These are phyloP conservation scores for Eupithecia tripunctaria DNA, from an alignment of 2,888 invertebrate genomes.

Conservation along the genomic window DNA sequence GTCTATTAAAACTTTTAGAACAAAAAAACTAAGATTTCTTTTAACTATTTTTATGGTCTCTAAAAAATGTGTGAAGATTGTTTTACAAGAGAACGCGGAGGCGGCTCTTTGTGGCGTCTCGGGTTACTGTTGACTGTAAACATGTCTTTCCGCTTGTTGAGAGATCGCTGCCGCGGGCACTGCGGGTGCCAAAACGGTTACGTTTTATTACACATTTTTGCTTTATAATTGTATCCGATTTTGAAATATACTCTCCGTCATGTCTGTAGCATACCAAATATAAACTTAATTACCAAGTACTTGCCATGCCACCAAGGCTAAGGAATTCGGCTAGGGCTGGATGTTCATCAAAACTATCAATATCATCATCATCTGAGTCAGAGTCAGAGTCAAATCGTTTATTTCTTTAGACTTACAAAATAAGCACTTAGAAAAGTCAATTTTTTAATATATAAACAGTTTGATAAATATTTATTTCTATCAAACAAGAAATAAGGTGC, in stretches of 20 bases:
- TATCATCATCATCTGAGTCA: too few species aligned
- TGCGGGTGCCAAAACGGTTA: constrained; percentile 67
- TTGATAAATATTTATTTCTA: too few species aligned
- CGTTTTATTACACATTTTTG: constrained; percentile 42
- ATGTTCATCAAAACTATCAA: too few species aligned
- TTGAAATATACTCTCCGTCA: neutral
- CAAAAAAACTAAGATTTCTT: constrained; percentile 74
- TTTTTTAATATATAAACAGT: too few species aligned
- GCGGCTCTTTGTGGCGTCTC: constrained; percentile 82
- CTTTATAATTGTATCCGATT: constrained; percentile 44
- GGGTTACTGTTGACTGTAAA: constrained; percentile 80
- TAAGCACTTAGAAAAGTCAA: too few species aligned
- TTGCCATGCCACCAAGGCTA: too few species aligned
- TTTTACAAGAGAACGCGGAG: constrained; percentile 79
- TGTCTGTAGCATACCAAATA: too few species aligned
- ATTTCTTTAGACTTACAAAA: too few species aligned
- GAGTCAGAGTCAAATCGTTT: too few species aligned
- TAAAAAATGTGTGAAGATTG: constrained; percentile 82
- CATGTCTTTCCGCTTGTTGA: constrained; percentile 78
- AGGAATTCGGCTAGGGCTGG: too few species aligned
- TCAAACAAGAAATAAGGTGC: too few species aligned
- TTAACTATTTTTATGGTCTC: constrained; percentile 83
- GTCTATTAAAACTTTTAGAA: constrained; percentile 73
- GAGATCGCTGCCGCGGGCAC: constrained; percentile 60
- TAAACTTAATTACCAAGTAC: too few species aligned